Evolutionary conservation across 2,888 invertebrate genomes (phyloP).

Genomic region (Leptogaster cylindrica): DNA sequence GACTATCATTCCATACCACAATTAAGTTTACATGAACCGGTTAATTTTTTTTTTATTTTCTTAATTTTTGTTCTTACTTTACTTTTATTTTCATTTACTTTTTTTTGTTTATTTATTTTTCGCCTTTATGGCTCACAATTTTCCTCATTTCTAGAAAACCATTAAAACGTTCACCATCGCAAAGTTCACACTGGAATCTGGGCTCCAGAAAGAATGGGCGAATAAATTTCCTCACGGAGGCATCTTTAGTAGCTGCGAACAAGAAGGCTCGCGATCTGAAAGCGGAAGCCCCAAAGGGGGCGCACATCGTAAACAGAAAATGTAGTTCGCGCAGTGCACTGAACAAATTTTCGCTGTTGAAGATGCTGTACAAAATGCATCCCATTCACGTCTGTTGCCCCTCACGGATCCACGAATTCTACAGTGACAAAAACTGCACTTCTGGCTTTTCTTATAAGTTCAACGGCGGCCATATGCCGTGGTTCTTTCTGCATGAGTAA

Average conservation of each 20-base stretch:
- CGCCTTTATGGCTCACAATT: constrained; percentile 24
- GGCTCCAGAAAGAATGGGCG: constrained; percentile 25
- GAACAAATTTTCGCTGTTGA: constrained; percentile 35
- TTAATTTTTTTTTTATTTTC: no score
- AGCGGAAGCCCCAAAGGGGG: constrained; percentile 34
- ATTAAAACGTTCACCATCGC: constrained; percentile 29
- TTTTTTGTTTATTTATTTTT: no score
- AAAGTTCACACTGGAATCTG: constrained; percentile 37
- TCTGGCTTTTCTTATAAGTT: constrained; percentile 1
- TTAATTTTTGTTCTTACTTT: no score
- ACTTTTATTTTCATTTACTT: neutral
- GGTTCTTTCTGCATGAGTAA: constrained; percentile 43
- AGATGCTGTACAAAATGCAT: no score
- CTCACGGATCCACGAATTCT: neutral
- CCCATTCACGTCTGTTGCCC: neutral
- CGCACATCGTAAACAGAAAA: constrained; percentile 19
- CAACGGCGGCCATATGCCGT: neutral
- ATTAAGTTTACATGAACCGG: constrained; percentile 31
- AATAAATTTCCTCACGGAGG: constrained; percentile 29
- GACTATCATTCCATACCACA: neutral
- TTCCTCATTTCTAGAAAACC: constrained; percentile 25
- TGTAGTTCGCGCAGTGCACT: constrained; percentile 23
- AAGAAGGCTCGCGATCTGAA: constrained; percentile 4
- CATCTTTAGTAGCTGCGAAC: constrained; percentile 32
- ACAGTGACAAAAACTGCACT: constrained; percentile 22